These are phyloP conservation scores for Diphyllodes magnificus DNA, from an alignment of 2,113 vertebrate species.

Conservation along the genomic window DNA sequence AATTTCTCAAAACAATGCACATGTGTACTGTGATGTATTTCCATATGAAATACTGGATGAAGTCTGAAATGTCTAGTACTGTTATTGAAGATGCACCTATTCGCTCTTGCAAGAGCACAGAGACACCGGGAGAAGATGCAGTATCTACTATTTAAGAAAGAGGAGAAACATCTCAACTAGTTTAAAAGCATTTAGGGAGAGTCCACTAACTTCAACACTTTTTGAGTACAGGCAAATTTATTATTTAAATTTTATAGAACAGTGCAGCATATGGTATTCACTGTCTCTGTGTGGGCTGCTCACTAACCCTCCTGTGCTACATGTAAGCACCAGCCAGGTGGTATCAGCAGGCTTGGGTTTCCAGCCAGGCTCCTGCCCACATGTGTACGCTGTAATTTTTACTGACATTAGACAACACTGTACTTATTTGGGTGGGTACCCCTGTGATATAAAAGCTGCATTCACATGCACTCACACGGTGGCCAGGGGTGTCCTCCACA, in stretches of 20 bases:
- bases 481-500: background rate
- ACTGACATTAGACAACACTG: background rate
- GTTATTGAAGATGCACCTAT: background rate
- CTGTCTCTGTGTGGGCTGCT: background rate
- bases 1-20: background rate
- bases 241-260: constrained; percentile 3
- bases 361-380: background rate
- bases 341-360: background rate
- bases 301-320: background rate
- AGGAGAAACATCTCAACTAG: background rate
- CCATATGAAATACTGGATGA: background rate
- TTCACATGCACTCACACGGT: background rate
- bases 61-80: background rate
- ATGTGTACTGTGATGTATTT: background rate
- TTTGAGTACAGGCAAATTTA: background rate
- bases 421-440: background rate
- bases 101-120: background rate
- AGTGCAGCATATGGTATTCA: background rate
- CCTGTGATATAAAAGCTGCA: background rate
- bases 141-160: background rate
- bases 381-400: background rate
- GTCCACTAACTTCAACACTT: background rate
- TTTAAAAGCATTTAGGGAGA: background rate
- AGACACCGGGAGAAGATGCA: background rate
- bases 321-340: background rate